Evolutionary conservation across 2,797 vertebrate species (phyloP).

Genomic region (Dermochelys coriacea): DNA sequence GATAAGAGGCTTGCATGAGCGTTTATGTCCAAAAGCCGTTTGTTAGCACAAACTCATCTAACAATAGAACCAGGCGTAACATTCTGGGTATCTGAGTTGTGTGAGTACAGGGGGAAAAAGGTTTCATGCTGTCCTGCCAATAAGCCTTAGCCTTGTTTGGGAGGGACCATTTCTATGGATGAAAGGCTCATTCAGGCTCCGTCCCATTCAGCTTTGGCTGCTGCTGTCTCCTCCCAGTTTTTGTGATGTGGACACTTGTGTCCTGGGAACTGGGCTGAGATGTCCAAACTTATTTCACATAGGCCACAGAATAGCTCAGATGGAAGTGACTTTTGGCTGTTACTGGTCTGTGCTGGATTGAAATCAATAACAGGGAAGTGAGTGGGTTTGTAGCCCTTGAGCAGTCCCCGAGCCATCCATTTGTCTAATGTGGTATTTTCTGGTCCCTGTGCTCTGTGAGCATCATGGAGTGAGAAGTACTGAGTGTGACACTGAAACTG

Average conservation of each 20-base stretch:
- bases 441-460: conserved; percentile 9
- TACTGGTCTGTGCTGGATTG: not conserved
- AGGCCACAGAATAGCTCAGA: not conserved
- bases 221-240: not conserved
- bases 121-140: not conserved
- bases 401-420: conserved; percentile 29
- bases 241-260: not conserved
- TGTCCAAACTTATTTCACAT: not conserved
- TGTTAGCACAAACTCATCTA: no score
- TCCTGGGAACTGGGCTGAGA: not conserved
- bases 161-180: not conserved
- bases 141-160: not conserved
- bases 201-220: not conserved
- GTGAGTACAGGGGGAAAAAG: fast-evolving
- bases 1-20: fast-evolving
- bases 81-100: not conserved
- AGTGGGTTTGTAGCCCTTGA: conserved; percentile 37
- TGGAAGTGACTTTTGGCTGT: not conserved
- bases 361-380: conserved; percentile 32
- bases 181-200: not conserved
- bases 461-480: conserved; percentile 1
- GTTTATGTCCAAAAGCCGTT: not conserved
- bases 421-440: conserved; percentile 31
- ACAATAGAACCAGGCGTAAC: not conserved
- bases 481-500: conserved; percentile 50